Evolutionary conservation across 2,888 invertebrate genomes (phyloP).

Genomic region (Salpingus planirostris): DNA sequence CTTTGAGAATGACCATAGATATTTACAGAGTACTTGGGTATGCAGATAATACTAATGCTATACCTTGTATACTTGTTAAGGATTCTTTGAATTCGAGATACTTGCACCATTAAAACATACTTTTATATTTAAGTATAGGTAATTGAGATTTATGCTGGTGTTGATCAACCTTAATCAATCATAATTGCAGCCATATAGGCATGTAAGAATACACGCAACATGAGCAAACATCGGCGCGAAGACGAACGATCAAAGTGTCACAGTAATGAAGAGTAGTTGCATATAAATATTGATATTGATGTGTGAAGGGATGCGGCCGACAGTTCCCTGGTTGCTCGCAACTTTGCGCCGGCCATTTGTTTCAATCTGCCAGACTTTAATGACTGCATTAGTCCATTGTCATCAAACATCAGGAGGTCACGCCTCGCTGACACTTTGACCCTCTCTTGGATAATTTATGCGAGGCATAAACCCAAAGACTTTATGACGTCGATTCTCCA

Average conservation of each 20-base stretch:
- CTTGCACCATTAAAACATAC: too few relatives aligned
- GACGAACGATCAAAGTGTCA: constrained; percentile 38
- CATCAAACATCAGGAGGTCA: constrained; percentile 28
- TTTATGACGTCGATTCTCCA: too few relatives aligned
- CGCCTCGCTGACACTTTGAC: constrained; percentile 20
- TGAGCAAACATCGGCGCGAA: constrained; percentile 17
- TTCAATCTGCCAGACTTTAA: constrained; percentile 44
- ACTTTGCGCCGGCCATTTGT: constrained; percentile 41
- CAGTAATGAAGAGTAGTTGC: constrained; percentile 40
- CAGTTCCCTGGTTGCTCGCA: constrained; percentile 39
- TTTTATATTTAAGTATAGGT: too few relatives aligned
- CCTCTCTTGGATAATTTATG: constrained; percentile 21
- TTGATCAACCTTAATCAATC: constrained; percentile 29
- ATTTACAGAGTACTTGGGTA: too few relatives aligned
- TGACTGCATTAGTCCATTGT: constrained; percentile 32
- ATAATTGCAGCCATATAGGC: constrained; percentile 26
- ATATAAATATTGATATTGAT: constrained; percentile 42
- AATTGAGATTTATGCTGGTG: constrained; percentile 30
- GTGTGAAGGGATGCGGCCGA: constrained; percentile 45
- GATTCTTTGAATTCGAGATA: too few relatives aligned
- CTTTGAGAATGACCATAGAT: too few relatives aligned
- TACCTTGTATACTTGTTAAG: too few relatives aligned
- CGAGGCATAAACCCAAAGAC: constrained; percentile 15
- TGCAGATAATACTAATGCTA: too few relatives aligned
- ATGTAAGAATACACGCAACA: constrained; percentile 19